Evolutionary conservation across 2,113 vertebrate species (phyloP).

Genomic region (Chamaea fasciata): DNA sequence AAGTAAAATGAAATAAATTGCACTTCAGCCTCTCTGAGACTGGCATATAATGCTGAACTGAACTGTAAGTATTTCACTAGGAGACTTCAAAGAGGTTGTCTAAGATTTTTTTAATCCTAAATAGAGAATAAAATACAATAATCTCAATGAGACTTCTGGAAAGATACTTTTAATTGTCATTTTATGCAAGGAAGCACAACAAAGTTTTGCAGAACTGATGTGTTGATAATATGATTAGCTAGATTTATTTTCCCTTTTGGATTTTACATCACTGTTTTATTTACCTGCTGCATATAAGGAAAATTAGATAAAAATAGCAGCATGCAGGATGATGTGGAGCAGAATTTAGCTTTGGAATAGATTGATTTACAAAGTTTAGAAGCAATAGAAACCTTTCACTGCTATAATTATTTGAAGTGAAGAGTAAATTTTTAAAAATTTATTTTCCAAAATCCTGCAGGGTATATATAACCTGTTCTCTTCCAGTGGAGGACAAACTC

Average conservation of each 20-base stretch:
- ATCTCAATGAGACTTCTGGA: slow-evolving; percentile 4
- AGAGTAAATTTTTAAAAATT: not conserved
- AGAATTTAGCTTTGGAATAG: not conserved
- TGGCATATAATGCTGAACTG: not conserved
- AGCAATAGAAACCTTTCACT: not conserved
- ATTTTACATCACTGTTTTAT: slow-evolving; percentile 2
- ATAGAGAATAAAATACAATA: not conserved
- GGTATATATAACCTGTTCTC: not conserved
- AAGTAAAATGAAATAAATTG: slow-evolving; percentile 47
- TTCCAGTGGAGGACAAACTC: not conserved
- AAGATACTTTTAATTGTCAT: slow-evolving; percentile 40
- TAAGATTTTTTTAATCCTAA: not conserved
- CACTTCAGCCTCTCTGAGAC: slow-evolving; percentile 13
- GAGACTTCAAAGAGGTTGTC: not conserved
- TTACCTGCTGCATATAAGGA: not conserved
- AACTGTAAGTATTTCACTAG: slow-evolving; percentile 3
- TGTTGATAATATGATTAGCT: slow-evolving; percentile 25
- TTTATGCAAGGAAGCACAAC: slow-evolving; percentile 17
- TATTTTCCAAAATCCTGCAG: not conserved
- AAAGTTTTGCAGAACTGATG: slow-evolving; percentile 4
- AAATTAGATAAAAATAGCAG: not conserved
- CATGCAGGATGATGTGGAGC: not conserved
- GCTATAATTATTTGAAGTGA: not conserved
- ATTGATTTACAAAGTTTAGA: not conserved
- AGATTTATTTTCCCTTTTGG: slow-evolving; percentile 10